phyloP scores from a whole-genome alignment of 2,888 invertebrate species.

The Eristalinus sepulchralis region DNA sequence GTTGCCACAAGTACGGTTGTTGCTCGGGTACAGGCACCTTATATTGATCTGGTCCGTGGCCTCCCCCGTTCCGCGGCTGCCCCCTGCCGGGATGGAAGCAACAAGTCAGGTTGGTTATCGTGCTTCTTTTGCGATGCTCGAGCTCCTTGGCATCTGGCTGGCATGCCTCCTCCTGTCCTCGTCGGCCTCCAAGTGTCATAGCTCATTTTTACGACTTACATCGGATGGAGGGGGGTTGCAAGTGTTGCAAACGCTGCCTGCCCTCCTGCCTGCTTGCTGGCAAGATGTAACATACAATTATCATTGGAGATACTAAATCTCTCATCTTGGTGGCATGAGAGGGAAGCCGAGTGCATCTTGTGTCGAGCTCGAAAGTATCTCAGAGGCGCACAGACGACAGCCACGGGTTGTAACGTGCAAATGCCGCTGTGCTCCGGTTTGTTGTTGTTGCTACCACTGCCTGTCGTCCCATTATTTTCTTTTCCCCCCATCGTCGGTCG shows the following conservation, averaged over 20 bases:
- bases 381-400: not conserved
- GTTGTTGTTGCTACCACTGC: conserved; percentile 21
- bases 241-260: not conserved
- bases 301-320: conserved; percentile 61
- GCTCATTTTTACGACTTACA: conserved; percentile 65
- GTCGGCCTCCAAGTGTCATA: conserved; percentile 41
- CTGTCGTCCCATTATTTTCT: conserved; percentile 2
- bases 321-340: conserved; percentile 17
- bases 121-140: conserved; percentile 1
- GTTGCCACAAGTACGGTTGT: conserved; percentile 41
- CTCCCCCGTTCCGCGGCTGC: not conserved
- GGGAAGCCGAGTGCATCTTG: conserved; percentile 24
- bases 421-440: conserved; percentile 5
- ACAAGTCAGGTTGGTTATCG: conserved; percentile 65
- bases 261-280: not conserved
- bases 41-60: conserved; percentile 36
- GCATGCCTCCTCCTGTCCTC: conserved; percentile 4
- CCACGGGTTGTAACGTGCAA: not conserved
- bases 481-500: conserved; percentile 3
- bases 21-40: conserved; percentile 35
- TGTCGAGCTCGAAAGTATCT: conserved; percentile 50
- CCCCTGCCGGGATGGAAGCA: conserved; percentile 46
- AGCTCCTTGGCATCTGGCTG: not conserved
- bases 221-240: not conserved
- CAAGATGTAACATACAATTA: conserved; percentile 66